phyloP scores from a whole-genome alignment of 2,797 vertebrate species.

The Oceanodroma leucorhoa region DNA sequence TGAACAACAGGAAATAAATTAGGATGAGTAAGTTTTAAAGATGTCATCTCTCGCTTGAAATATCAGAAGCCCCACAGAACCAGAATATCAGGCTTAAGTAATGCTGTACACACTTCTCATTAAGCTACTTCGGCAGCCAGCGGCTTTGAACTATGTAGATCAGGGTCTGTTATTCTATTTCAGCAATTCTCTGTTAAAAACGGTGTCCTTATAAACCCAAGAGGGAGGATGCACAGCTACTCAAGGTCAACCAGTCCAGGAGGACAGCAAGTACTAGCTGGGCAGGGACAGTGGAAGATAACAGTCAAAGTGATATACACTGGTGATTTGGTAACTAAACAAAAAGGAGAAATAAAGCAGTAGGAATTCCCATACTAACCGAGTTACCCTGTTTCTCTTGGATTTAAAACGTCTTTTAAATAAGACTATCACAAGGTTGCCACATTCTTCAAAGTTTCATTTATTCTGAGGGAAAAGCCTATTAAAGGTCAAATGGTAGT shows the following conservation, averaged over 20 bases:
- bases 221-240: background rate
- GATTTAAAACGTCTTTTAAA: background rate
- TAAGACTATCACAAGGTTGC: background rate
- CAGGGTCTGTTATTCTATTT: background rate
- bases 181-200: background rate
- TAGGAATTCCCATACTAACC: background rate
- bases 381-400: background rate
- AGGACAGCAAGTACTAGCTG: background rate
- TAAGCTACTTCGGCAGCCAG: background rate
- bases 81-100: background rate
- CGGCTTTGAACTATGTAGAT: background rate
- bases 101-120: background rate
- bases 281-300: background rate
- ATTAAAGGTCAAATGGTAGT: background rate
- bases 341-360: background rate
- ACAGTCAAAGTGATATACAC: background rate
- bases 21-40: background rate
- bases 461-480: background rate
- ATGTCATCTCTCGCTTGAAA: background rate
- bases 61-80: background rate
- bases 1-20: background rate
- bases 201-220: background rate
- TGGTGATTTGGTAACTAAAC: background rate
- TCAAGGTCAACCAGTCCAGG: background rate
- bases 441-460: background rate